Evolutionary conservation across 2,888 invertebrate species (phyloP).

Genomic region (Sylvicola cinctus): DNA sequence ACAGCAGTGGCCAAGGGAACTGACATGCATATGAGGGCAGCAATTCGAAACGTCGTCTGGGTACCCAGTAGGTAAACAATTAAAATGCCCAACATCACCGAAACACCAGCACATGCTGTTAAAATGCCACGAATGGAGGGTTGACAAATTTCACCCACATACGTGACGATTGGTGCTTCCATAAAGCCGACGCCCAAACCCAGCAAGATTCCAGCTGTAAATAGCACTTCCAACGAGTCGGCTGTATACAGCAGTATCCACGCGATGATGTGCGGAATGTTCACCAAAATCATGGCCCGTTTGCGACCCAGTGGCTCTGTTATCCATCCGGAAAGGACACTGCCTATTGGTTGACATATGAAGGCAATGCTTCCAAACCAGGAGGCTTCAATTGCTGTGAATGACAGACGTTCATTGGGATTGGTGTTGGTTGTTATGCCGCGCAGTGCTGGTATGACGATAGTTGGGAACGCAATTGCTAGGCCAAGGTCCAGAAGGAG

Average conservation of each 20-base stretch:
- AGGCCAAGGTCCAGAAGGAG: constrained; percentile 33
- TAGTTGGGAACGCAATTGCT: constrained; percentile 35
- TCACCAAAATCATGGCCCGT: constrained; percentile 32
- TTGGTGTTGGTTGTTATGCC: constrained; percentile 22
- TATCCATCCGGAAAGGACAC: constrained; percentile 32
- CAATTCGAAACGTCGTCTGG: constrained; percentile 31
- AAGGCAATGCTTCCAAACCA: constrained; percentile 37
- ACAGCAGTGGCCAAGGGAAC: constrained; percentile 31
- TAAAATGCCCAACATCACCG: constrained; percentile 30
- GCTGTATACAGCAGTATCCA: constrained; percentile 35
- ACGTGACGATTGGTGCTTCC: constrained; percentile 38
- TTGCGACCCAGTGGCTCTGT: constrained; percentile 33
- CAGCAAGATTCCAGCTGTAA: constrained; percentile 29
- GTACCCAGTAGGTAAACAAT: constrained; percentile 30
- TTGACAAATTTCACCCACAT: constrained; percentile 37
- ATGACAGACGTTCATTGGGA: constrained; percentile 24
- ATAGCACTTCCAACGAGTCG: constrained; percentile 27
- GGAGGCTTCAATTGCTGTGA: constrained; percentile 31
- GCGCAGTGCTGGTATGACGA: constrained; percentile 33
- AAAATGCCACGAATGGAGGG: constrained; percentile 31
- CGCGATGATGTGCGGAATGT: constrained; percentile 33
- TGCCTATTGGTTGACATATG: constrained; percentile 35
- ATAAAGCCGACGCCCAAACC: constrained; percentile 36
- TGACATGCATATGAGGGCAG: constrained; percentile 28
- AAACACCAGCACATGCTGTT: constrained; percentile 25